A percentile compares a stretch with the other conserved stretches of the same genome.
These are phyloP conservation scores for Hycleus phaleratus DNA, from an alignment of 1,140 invertebrate species.

Conservation along the genomic window DNA sequence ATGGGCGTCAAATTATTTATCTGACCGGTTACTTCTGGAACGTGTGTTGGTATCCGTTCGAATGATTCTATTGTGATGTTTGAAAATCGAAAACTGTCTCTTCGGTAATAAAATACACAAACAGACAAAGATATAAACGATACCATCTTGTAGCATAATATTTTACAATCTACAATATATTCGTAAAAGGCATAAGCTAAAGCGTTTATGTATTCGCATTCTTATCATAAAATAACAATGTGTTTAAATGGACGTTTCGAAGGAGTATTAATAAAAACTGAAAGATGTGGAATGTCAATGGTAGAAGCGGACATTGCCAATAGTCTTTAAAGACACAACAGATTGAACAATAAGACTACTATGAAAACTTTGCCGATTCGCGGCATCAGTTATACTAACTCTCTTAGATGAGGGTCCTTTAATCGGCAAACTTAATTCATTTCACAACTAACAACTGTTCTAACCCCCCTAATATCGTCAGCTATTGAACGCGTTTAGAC, in stretches of 20 bases:
- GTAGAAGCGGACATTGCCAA: too few relatives aligned
- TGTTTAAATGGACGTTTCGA: conserved; percentile 20
- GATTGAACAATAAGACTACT: conserved; percentile 6
- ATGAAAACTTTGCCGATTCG: conserved; percentile 13
- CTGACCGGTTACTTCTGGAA: neutral
- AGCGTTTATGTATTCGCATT: conserved; percentile 28
- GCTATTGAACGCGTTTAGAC: too few relatives aligned
- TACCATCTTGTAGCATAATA: conserved; percentile 22
- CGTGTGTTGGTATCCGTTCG: neutral
- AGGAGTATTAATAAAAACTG: conserved; percentile 22
- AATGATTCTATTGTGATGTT: conserved; percentile 12
- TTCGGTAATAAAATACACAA: conserved; percentile 21
- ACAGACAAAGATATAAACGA: conserved; percentile 23
- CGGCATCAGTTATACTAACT: conserved; percentile 24
- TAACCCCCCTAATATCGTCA: conserved; percentile 5
- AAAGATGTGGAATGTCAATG: conserved; percentile 3
- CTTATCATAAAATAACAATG: conserved; percentile 31
- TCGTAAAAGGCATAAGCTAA: conserved; percentile 28
- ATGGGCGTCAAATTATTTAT: too few relatives aligned
- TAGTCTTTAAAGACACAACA: too few relatives aligned
- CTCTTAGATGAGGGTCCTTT: conserved; percentile 28
- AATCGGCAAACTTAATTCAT: conserved; percentile 39
- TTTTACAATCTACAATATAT: conserved; percentile 33
- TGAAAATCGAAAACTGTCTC: conserved; percentile 17
- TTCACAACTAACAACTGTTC: conserved; percentile 27